Evolutionary conservation across 1,140 invertebrate genomes (phyloP), one percentile per base, ranked within the genome.

Genomic region (Cheumatopsyche charites): DNA sequence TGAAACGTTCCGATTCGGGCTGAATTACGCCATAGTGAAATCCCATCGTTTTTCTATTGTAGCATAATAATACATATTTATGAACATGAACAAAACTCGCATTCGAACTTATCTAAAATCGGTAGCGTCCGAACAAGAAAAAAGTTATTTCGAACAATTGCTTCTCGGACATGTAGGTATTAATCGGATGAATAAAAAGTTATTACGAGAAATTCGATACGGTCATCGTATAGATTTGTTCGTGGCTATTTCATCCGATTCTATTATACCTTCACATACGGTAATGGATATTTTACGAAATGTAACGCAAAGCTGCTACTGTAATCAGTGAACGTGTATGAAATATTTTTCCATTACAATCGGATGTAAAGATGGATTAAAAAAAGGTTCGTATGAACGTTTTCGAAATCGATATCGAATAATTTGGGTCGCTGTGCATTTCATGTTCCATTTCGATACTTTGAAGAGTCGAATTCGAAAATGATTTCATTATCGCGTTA

Each of bases 191-290:
- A 73, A 73, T 63, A 47, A 74, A 47, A 74, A 43, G 55, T 71
- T 68, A 69, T 74, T 71, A 71, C 58, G n/a, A 29, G 73, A 45
- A 71, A 74, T 74, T 69, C 13, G 73, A 74, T 74, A 74, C 62
- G 73, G 73, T 71, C 61, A 67, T 74, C 52, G 73, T 45, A 62
- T 45, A 47, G 72, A 58, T 73, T 73, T 67, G 63, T 72, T 49
- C 45, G 47, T 49, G 29, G 42, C 43, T 52, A 15, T 61, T 67
- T 71, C 41, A 55, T 45, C 29, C 45, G 49, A 67, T 62, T 67
- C 36, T 67, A 62, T 71, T 47, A 67, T 73, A n/a, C 49, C 11
- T 23, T 13, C 23, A 42, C 62, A 71, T 36, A 4, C 61, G 70
- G 73, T 74, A 74, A 74, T 74, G 73, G 73, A 74, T 74, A 71